Evolutionary conservation across 2,888 invertebrate species (phyloP), one percentile per base, ranked within the genome.

Genomic region (Panopea generosa): DNA sequence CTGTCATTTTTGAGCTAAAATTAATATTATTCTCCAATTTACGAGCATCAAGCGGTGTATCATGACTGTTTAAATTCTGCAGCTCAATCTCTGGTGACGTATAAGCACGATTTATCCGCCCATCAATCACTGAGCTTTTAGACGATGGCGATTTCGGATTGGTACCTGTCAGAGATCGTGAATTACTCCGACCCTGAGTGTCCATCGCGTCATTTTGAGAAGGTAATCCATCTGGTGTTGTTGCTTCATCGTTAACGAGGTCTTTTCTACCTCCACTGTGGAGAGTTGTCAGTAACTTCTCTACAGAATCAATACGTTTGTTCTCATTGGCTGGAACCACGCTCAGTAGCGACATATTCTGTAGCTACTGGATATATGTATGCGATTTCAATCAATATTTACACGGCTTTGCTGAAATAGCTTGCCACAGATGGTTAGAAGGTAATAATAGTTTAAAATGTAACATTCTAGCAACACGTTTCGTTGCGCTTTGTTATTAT

Each of bases 1-100:
- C 71, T 40, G 62, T 82, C 67, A 73, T 75, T 52, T 50, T 71
- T 55, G 68, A 60, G 49, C 43, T 68, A 14, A 26, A 27, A 22
- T 52, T 49, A 22, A 67, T 63, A 47, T 69, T 71, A 49, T 67
- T 67, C 26, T 66, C 67, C 43, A 72, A 68, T 45, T 74, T 74
- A 66, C 73, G 57, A 27, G 66, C 62, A 33, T 77, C 76, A 50
- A 66, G 62, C 20, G 62, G 66, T 11, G 14, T 24, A 65, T 79
- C 82, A 75, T 86, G 33, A 20, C 67, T 57, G 27, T 62, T 59
- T 49, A 77, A 90, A 75, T 80, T 87, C 49, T 89, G 86, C 56
- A 90, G 80, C 78, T 90, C 90, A 69, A 90, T 90, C 73, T 90
- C 90, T 26, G 90, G 90, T 20, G 90, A 90, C 29, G 90, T 90